Evolutionary conservation across 2,113 vertebrate genomes (phyloP).

Genomic region (Philantomba maxwellii): DNA sequence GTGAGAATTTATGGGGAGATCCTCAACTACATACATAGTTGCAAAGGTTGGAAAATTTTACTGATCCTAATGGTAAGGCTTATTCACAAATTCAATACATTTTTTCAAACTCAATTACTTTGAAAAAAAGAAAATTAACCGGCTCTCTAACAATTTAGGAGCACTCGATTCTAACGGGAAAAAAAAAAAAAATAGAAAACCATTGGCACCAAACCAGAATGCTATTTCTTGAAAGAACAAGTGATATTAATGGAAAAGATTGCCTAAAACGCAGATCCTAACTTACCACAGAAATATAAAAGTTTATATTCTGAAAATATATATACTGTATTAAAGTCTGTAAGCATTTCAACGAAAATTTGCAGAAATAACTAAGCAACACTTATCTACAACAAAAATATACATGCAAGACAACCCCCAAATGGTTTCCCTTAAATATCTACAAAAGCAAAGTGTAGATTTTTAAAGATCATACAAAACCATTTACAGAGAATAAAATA

Average conservation of each 20-base stretch:
- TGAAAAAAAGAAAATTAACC: conserved; percentile 72
- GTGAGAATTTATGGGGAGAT: conserved; percentile 76
- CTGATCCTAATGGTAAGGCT: conserved; percentile 85
- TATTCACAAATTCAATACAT: conserved; percentile 82
- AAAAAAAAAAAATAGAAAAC: conserved; percentile 53
- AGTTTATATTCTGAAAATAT: conserved; percentile 90
- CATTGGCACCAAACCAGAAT: conserved; percentile 85
- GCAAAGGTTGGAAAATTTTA: conserved; percentile 75
- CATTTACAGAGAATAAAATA: conserved; percentile 87
- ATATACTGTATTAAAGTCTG: conserved; percentile 88
- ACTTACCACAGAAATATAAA: conserved; percentile 92
- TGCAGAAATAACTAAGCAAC: conserved; percentile 83
- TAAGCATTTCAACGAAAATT: conserved; percentile 83
- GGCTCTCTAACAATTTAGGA: conserved; percentile 68
- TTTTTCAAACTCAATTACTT: conserved; percentile 70
- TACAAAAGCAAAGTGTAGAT: conserved; percentile 85
- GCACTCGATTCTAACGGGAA: conserved; percentile 69
- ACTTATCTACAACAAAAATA: conserved; percentile 90
- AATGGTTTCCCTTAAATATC: conserved; percentile 82
- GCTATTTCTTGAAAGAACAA: conserved; percentile 88
- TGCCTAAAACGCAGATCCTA: conserved; percentile 86
- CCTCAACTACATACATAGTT: conserved; percentile 70
- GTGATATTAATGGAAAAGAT: conserved; percentile 83
- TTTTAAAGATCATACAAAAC: conserved; percentile 85
- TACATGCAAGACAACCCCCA: conserved; percentile 89